Conservation (phyloP, 2,888 invertebrate genomes). For the Euproctis similis region DNA sequence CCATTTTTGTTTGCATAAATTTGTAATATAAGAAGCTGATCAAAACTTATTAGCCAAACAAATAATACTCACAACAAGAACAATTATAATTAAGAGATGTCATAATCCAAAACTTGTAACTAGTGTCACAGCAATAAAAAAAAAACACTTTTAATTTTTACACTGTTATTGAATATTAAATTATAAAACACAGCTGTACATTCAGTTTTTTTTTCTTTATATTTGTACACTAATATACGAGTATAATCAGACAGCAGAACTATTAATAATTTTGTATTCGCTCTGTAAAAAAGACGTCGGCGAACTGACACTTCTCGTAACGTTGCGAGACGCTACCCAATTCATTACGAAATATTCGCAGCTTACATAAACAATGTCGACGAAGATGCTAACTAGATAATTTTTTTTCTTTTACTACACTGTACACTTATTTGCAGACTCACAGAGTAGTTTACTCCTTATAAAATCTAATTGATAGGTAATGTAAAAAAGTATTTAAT, state of each 20-base stretch:
- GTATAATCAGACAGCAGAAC: constrained; percentile 17
- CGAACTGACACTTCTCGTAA: constrained; percentile 23
- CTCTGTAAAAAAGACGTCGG: constrained; percentile 26
- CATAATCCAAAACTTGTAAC: constrained; percentile 3
- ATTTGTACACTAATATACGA: neutral
- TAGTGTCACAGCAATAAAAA: constrained; percentile 3
- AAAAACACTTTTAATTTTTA: constrained; percentile 4
- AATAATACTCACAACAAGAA: constrained; percentile 8
- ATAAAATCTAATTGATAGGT: too few species aligned
- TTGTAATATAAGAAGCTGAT: neutral
- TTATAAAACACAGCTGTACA: too few species aligned
- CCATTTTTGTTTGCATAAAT: neutral
- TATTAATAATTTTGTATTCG: constrained; percentile 20
- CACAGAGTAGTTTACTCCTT: too few species aligned
- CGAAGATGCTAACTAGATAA: constrained; percentile 9
- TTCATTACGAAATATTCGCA: constrained; percentile 38
- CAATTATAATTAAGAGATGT: constrained; percentile 7
- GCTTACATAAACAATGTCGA: constrained; percentile 51
- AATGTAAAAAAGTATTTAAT: too few species aligned
- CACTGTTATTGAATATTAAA: constrained; percentile 1
- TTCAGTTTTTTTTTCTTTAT: too few species aligned
- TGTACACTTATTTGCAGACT: neutral
- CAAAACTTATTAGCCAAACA: constrained; percentile 1
- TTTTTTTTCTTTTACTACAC: constrained; percentile 5
- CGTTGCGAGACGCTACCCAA: constrained; percentile 35